phyloP scores from a whole-genome alignment of 2,888 invertebrate genomes.

The Troides aeacus region DNA sequence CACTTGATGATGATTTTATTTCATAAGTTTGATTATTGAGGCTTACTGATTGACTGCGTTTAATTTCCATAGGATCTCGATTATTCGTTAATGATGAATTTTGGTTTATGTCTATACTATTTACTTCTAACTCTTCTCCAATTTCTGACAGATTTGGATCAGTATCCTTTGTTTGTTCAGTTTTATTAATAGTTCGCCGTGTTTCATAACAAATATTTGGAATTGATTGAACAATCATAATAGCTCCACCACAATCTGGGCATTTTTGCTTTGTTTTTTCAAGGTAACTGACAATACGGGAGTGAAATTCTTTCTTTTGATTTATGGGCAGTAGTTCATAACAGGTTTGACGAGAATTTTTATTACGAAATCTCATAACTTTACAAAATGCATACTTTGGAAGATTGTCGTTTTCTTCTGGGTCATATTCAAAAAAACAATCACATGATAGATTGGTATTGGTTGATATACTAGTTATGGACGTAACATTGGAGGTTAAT shows the following conservation, averaged over 20 bases:
- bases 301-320: slow-evolving; percentile 79
- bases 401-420: slow-evolving; percentile 53
- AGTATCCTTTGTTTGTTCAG: slow-evolving; percentile 24
- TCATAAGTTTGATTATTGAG: slow-evolving; percentile 17
- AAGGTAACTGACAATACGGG: slow-evolving; percentile 71
- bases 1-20: slow-evolving; percentile 29
- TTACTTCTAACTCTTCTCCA: slow-evolving; percentile 29
- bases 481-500: slow-evolving; percentile 36
- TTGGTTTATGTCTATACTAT: slow-evolving; percentile 23
- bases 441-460: slow-evolving; percentile 52
- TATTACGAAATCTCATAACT: slow-evolving; percentile 77
- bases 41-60: slow-evolving; percentile 35
- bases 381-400: slow-evolving; percentile 81
- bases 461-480: slow-evolving; percentile 35
- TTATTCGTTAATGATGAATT: slow-evolving; percentile 7
- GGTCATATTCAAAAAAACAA: slow-evolving; percentile 63
- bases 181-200: slow-evolving; percentile 13
- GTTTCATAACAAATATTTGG: slow-evolving; percentile 31
- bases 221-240: slow-evolving; percentile 59
- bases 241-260: slow-evolving; percentile 67
- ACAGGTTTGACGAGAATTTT: slow-evolving; percentile 71
- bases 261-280: slow-evolving; percentile 76
- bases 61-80: slow-evolving; percentile 23
- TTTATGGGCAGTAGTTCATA: slow-evolving; percentile 77
- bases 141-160: slow-evolving; percentile 22